phyloP scores from a whole-genome alignment of 2,113 vertebrate genomes.

The Hyperopisus bebe region DNA sequence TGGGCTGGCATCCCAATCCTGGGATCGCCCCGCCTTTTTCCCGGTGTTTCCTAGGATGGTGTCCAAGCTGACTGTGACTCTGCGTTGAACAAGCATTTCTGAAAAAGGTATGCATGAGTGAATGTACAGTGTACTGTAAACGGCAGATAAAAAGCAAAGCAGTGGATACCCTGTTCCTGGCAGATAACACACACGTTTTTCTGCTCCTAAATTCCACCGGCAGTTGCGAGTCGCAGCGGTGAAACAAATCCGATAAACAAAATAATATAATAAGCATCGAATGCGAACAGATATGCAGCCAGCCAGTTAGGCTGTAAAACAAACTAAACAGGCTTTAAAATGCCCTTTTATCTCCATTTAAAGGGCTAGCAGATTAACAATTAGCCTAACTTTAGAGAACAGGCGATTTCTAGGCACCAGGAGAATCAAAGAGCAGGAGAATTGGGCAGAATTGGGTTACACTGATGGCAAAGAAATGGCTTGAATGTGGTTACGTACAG shows the following conservation, averaged over 20 bases:
- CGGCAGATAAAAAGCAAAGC: background rate
- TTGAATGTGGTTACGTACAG: no score
- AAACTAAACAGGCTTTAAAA: conserved; percentile 53
- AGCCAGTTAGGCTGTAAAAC: conserved; percentile 12
- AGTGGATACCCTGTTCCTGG: background rate
- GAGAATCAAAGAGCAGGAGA: conserved; percentile 10
- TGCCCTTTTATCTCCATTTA: conserved; percentile 5
- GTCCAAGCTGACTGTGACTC: background rate
- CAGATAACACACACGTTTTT: background rate
- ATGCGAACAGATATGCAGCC: background rate
- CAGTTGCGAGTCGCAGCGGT: background rate
- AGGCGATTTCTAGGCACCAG: conserved; percentile 4
- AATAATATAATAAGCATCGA: background rate
- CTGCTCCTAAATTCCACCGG: background rate
- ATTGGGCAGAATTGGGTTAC: conserved; percentile 9
- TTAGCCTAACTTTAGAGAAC: conserved; percentile 43
- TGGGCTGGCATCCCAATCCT: background rate
- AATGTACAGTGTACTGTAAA: background rate
- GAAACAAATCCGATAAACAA: background rate
- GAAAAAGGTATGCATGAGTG: background rate
- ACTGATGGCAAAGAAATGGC: background rate
- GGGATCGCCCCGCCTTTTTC: background rate
- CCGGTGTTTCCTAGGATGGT: background rate
- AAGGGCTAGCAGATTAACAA: conserved; percentile 31
- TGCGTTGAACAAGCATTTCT: background rate